phyloP scores from a whole-genome alignment of 2,113 vertebrate species.

The Cichladusa arquata region DNA sequence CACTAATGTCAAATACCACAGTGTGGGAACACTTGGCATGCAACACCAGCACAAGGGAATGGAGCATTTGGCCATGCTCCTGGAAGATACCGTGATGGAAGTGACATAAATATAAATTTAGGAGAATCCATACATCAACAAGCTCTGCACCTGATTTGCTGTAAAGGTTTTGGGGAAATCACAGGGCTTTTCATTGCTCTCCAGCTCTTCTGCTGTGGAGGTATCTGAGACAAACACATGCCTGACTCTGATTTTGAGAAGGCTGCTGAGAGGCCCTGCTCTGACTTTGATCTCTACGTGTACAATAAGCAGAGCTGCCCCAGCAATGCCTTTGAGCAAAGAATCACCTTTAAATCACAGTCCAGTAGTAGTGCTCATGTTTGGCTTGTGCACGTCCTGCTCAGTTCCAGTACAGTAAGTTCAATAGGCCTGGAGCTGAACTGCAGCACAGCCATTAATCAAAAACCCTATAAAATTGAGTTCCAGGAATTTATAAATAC shows the following conservation, averaged over 20 bases:
- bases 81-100: neutral
- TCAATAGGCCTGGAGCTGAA: constrained; percentile 26
- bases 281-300: neutral
- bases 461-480: constrained; percentile 57
- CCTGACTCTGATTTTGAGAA: neutral
- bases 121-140: neutral
- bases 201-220: neutral
- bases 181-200: neutral
- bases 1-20: neutral
- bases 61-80: neutral
- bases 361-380: neutral
- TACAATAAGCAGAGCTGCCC: constrained; percentile 25
- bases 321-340: neutral
- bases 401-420: constrained; percentile 44
- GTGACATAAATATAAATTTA: constrained; percentile 5
- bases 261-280: neutral
- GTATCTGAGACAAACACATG: neutral
- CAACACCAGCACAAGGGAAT: neutral
- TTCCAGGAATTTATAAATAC: constrained; percentile 60
- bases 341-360: constrained; percentile 13
- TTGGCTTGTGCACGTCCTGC: neutral
- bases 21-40: constrained; percentile 28
- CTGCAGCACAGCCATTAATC: constrained; percentile 42
- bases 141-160: neutral
- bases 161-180: neutral